Evolutionary conservation across 2,797 vertebrate genomes (phyloP).

Genomic region (Girardinus metallicus): DNA sequence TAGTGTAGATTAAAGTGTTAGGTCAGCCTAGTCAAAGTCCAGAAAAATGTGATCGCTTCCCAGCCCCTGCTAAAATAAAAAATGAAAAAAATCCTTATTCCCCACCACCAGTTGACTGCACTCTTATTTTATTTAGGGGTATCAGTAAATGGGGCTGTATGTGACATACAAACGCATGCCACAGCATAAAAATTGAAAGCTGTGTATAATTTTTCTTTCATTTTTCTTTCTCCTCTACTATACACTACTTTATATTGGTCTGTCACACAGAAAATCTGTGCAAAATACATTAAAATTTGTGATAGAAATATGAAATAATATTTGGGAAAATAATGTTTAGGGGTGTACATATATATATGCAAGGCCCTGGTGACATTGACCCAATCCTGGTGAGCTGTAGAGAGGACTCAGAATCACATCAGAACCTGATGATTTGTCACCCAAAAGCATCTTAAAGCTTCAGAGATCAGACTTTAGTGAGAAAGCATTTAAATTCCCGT

Average conservation of each 20-base stretch:
- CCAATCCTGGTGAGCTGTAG: slow-evolving; percentile 73
- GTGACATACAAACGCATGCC: background rate
- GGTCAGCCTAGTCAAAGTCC: background rate
- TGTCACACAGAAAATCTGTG: background rate
- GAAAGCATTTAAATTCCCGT: background rate
- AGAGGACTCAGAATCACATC: slow-evolving; percentile 53
- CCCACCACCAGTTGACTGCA: background rate
- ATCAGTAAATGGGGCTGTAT: background rate
- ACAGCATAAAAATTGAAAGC: background rate
- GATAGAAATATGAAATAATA: background rate
- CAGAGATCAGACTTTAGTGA: background rate
- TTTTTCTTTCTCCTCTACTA: background rate
- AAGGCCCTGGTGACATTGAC: slow-evolving; percentile 34
- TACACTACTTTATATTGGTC: background rate
- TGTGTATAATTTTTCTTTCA: background rate
- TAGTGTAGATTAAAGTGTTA: background rate
- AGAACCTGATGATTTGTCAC: slow-evolving; percentile 51
- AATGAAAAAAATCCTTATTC: background rate
- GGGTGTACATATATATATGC: background rate
- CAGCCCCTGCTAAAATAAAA: background rate
- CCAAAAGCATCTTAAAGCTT: slow-evolving; percentile 51
- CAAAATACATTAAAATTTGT: background rate
- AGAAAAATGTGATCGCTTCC: background rate
- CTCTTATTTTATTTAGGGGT: background rate
- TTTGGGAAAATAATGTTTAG: background rate